phyloP scores from a whole-genome alignment of 2,888 invertebrate species.

The Theretra japonica region DNA sequence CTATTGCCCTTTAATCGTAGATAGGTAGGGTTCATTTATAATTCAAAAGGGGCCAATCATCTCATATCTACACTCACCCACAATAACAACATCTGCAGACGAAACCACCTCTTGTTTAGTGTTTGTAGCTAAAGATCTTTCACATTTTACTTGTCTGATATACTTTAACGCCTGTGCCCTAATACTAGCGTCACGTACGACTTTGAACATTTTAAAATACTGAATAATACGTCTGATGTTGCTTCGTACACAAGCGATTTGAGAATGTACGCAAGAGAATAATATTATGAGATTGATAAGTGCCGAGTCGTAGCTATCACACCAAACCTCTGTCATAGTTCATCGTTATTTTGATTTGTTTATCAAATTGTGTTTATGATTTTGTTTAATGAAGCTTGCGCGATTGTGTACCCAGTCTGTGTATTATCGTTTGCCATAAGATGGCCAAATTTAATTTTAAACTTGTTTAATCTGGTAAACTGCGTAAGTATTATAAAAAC shows the following conservation, averaged over 20 bases:
- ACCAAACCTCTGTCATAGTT: constrained; percentile 48
- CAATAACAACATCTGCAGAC: constrained; percentile 91
- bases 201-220: constrained; percentile 66
- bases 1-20: neutral
- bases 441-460: neutral
- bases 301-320: constrained; percentile 34
- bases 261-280: constrained; percentile 38
- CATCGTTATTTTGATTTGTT: constrained; percentile 48
- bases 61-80: constrained; percentile 81
- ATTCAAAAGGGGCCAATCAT: constrained; percentile 3
- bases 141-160: constrained; percentile 56
- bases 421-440: neutral
- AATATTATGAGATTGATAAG: constrained; percentile 37
- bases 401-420: neutral
- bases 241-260: constrained; percentile 39
- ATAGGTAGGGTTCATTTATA: neutral
- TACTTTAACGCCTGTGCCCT: constrained; percentile 58
- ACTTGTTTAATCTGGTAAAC: too few species aligned
- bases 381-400: constrained; percentile 6
- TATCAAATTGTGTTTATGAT: constrained; percentile 44
- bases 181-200: constrained; percentile 59
- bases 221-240: constrained; percentile 35
- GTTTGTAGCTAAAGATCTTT: constrained; percentile 51
- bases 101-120: constrained; percentile 63
- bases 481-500: too few species aligned